Conservation (phyloP, 2,797 vertebrate species). For the Enteromius fasciolatus region DNA sequence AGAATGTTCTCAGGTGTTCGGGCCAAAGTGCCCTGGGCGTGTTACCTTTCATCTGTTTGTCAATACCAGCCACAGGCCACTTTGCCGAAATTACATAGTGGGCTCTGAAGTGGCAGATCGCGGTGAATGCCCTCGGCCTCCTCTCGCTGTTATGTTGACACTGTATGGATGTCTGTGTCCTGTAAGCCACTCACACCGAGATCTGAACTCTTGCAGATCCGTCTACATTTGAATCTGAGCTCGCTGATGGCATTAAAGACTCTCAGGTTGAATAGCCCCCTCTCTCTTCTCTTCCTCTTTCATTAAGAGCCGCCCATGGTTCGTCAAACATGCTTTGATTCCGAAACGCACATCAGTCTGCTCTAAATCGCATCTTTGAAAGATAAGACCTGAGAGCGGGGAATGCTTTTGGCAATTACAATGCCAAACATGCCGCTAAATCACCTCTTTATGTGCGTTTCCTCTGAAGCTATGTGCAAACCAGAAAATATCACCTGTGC, state of each 20-base stretch:
- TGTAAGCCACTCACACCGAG: not conserved
- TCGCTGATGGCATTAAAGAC: constrained; percentile 5
- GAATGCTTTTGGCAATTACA: constrained; percentile 16
- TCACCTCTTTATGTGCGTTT: not conserved
- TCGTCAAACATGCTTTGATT: constrained; percentile 8
- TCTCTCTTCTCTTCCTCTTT: not conserved
- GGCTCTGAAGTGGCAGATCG: not conserved
- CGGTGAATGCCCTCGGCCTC: constrained; percentile 13
- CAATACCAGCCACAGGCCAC: constrained; percentile 48
- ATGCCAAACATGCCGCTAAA: constrained; percentile 2
- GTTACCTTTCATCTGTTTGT: constrained; percentile 46
- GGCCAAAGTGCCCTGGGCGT: constrained; percentile 50
- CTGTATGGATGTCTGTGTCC: not conserved
- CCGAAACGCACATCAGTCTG: not conserved
- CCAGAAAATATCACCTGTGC: not conserved
- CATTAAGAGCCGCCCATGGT: not conserved
- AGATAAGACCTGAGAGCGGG: constrained; percentile 5
- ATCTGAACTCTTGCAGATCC: not conserved
- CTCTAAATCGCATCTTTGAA: constrained; percentile 11
- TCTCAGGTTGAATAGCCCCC: not conserved
- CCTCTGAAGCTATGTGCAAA: not conserved
- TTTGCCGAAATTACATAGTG: constrained; percentile 50
- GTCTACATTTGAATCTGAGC: constrained; percentile 22
- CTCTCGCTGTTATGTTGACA: constrained; percentile 15
- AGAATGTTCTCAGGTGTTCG: constrained; percentile 44